Evolutionary conservation across 2,113 vertebrate species (phyloP), one percentile per base, ranked within the genome.

Genomic region (Turnix velox): DNA sequence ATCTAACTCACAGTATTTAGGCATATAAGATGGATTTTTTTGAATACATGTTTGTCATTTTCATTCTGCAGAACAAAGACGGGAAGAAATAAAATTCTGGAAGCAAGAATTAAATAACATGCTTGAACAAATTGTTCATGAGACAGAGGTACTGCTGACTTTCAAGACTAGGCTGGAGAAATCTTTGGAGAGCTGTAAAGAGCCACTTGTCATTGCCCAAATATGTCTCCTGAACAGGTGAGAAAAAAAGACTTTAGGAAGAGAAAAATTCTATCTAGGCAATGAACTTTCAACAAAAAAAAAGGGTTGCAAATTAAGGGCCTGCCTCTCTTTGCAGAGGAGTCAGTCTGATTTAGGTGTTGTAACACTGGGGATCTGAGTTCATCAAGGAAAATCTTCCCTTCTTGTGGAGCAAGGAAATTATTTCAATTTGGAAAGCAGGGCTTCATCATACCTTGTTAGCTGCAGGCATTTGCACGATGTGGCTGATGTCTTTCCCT

Each of bases 221-320:
- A 96, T 94, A 57, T 99, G 99, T 93, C 95, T 99, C 87, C 80
- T 97, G 10, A 98, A 98, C 94, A 98, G 99, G 99, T 99, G 89
- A 96, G 97, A 72, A 69, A 61, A 76, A 91, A 80, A 91, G 9
- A 18, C 42, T 75, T 81, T 31, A 72, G 39, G 25, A 39, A 59
- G 19, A 72, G n/a, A 19, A 71, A 46, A 79, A 65, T 51, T 79
- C 57, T 31, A 42, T 14, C 9, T 55, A 49, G 23, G 28, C 57
- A 54, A 58, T 15, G 25, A 81, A 48, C 7, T 24, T 72, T 61
- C 82, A 92, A 75, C 33, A 63, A 61, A 51, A 37, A 31, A 46
- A 51, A 80, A 71, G 45, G 22, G n/a, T 23, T 49, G 30, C 43
- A 77, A 86, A 69, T 22, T 42, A 52, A 63, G 35, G 69, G 7